These are phyloP conservation scores for Pachyrhynchus sulphureomaculatus DNA, from an alignment of 1,140 invertebrate genomes.

Conservation along the genomic window DNA sequence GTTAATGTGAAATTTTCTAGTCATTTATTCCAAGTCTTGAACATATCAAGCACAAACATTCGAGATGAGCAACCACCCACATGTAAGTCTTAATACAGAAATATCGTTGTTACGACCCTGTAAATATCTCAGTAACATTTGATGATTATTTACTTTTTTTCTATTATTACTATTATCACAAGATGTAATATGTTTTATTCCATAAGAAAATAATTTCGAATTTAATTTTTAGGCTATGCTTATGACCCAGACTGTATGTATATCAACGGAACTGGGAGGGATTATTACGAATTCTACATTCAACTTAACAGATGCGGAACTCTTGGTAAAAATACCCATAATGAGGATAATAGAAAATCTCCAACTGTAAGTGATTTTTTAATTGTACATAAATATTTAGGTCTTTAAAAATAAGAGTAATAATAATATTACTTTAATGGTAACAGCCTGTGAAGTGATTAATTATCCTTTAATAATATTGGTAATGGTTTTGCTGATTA, in stretches of 20 bases:
- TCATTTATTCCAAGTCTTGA: too few relatives aligned
- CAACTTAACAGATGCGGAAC: slow-evolving; percentile 90
- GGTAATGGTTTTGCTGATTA: too few relatives aligned
- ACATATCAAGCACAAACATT: too few relatives aligned
- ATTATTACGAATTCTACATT: slow-evolving; percentile 92
- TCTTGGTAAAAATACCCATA: slow-evolving; percentile 81
- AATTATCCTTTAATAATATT: background rate
- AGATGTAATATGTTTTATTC: too few relatives aligned
- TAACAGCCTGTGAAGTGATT: slow-evolving; percentile 31
- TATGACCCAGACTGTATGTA: slow-evolving; percentile 94
- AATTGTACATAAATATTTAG: background rate
- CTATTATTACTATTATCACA: too few relatives aligned
- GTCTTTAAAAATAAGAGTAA: background rate
- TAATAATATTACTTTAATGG: background rate
- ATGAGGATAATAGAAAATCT: slow-evolving; percentile 81
- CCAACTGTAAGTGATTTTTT: slow-evolving; percentile 67
- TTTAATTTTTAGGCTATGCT: slow-evolving; percentile 81
- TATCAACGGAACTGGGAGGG: slow-evolving; percentile 87
- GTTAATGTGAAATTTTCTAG: too few relatives aligned
- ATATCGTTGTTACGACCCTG: too few relatives aligned
- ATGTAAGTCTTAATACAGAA: too few relatives aligned
- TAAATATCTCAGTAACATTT: too few relatives aligned
- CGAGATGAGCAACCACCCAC: too few relatives aligned
- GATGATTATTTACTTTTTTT: too few relatives aligned
- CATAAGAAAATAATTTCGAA: too few relatives aligned